Evolutionary conservation across 64 coral and sea anemone genomes (phyloP), one percentile per base, ranked within the genome.

Genomic region (Porites lutea): DNA sequence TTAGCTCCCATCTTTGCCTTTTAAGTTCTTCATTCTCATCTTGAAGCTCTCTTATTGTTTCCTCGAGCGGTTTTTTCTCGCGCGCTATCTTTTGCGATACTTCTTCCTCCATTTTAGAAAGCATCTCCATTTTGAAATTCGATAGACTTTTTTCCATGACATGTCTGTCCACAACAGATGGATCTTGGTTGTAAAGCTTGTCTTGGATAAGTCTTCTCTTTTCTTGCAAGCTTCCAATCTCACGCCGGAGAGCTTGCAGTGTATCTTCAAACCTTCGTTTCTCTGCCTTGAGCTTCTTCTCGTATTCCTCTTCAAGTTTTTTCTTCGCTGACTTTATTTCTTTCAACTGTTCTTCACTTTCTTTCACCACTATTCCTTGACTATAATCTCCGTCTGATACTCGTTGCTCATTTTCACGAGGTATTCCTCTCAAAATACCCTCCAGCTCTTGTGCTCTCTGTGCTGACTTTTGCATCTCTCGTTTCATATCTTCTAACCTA

Each of bases 191-290:
- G 55, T 97, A 94, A 43, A 97, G 60, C 46, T 93, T 88, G 47
- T 97, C 95, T 94, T 97, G 95, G 67, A 97, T 97, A 12, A 97
- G n/a, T 53, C 79, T 91, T 21, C 95, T 90, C 67, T 97, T 97
- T 57, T 97, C 95, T 76, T 97, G 95, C 21, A 97, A 71, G 65
- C 68, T 97, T 50, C 93, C 76, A 20, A 97, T 85, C 52, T 97
- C 95, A 23, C 78, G 55, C 14, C 88, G 54, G 51, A 97, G 64
- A 23, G 88, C 88, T 19, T 94, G 92, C 72, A 97, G 71, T 68
- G 92, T 97, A 61, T 97, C 95, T 62, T 97, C 95, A 88, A 94
- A 97, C 63, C 85, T 94, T 12, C 65, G 66, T 79, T 97, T 97
- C 52, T 97, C 92, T 3, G 80, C 81, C 23, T 75, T 79, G 7